Evolutionary conservation across 2,113 vertebrate species (phyloP).

Genomic region (Phrynosoma platyrhinos): DNA sequence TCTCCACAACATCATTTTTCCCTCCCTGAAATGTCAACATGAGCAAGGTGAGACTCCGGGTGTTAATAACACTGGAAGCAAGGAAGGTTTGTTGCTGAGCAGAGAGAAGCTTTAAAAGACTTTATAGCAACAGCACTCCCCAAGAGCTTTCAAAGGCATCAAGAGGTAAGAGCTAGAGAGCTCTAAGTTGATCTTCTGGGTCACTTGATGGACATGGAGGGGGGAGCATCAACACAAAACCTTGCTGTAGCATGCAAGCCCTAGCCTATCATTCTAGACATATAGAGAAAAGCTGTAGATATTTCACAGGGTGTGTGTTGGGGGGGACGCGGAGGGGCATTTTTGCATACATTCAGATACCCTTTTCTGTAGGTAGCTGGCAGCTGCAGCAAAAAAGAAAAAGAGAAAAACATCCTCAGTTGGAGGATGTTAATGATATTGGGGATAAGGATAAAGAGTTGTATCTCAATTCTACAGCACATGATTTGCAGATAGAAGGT

Average conservation of each 20-base stretch:
- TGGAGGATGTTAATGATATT: neutral
- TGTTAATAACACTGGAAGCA: neutral
- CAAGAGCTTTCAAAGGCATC: neutral
- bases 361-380: neutral
- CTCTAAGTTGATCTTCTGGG: neutral
- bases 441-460: neutral
- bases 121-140: neutral
- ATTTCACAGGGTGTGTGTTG: no score
- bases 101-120: conserved; percentile 7
- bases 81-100: neutral
- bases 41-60: neutral
- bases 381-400: neutral
- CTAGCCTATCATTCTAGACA: neutral
- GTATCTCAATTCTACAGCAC: neutral
- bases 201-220: neutral
- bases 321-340: no score
- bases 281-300: neutral
- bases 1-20: neutral
- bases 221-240: neutral
- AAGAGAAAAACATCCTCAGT: neutral
- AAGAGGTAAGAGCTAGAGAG: neutral
- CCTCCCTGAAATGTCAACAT: neutral
- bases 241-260: neutral
- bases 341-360: neutral
- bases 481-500: no score